phyloP scores from a whole-genome alignment of 2,888 invertebrate genomes.

The Amphipyra berbera region DNA sequence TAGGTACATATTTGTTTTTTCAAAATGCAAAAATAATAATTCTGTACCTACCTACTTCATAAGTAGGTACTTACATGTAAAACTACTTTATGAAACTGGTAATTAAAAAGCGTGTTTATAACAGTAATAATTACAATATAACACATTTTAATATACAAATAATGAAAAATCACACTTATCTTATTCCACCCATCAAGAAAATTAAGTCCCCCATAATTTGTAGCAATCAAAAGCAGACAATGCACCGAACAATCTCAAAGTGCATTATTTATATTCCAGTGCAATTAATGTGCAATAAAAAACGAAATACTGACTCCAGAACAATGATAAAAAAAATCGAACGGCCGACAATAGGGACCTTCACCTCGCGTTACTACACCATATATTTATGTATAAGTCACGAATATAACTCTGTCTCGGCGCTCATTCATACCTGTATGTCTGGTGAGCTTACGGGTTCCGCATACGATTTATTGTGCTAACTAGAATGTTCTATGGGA shows the following conservation, averaged over 20 bases:
- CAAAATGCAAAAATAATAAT: too few species aligned
- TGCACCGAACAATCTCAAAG: conserved; percentile 7
- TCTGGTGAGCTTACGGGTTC: conserved; percentile 42
- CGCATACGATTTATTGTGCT: conserved; percentile 8
- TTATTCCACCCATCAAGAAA: neutral
- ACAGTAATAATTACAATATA: too few species aligned
- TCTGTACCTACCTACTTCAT: too few species aligned
- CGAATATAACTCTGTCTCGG: conserved; percentile 60
- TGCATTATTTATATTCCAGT: conserved; percentile 36
- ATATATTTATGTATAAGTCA: conserved; percentile 56
- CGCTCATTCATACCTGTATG: conserved; percentile 64
- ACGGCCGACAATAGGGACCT: conserved; percentile 26
- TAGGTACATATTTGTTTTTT: too few species aligned
- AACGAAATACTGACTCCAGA: conserved; percentile 1
- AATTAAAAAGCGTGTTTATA: too few species aligned
- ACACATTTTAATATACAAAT: too few species aligned
- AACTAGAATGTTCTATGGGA: conserved; percentile 6
- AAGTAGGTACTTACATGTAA: too few species aligned
- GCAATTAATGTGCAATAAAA: conserved; percentile 35
- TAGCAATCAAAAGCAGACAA: conserved; percentile 25
- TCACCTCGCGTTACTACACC: conserved; percentile 43
- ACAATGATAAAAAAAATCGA: conserved; percentile 27
- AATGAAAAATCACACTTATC: neutral
- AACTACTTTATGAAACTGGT: too few species aligned
- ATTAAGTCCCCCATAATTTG: conserved; percentile 9